Conservation (phyloP, 2,113 vertebrate genomes). For the Corvus moneduloides region DNA sequence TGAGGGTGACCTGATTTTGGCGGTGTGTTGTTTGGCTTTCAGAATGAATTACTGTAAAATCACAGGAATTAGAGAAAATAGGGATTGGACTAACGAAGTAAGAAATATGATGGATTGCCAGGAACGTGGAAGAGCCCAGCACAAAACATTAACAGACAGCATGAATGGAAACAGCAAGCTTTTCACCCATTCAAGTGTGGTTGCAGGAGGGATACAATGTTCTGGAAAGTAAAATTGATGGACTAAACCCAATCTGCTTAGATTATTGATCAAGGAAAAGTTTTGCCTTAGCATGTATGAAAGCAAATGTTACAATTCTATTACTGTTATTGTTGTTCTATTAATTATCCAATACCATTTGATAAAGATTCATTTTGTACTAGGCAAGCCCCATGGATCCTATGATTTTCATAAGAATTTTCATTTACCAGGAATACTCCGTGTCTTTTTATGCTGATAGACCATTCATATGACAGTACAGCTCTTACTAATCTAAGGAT, state of each 20-base stretch:
- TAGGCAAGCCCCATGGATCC: neutral
- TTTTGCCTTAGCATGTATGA: neutral
- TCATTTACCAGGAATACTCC: neutral
- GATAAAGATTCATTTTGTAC: neutral
- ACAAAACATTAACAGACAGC: neutral
- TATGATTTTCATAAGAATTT: neutral
- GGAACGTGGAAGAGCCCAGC: neutral
- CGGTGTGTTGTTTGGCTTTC: neutral
- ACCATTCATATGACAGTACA: slow-evolving; percentile 11
- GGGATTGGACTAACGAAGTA: neutral
- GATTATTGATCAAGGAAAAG: neutral
- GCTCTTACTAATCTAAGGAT: neutral
- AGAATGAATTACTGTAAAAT: neutral
- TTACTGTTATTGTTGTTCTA: neutral
- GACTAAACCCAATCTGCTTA: neutral
- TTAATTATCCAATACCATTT: neutral
- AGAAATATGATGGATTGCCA: neutral
- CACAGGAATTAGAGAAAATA: neutral
- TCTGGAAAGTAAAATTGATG: neutral
- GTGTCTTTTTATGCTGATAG: neutral
- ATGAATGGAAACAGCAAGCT: neutral
- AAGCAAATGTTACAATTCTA: neutral
- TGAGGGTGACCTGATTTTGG: neutral
- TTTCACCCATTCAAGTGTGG: fast-evolving
- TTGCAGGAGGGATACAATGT: neutral